Conservation (phyloP, 2,797 vertebrate genomes). For the Sebastes diaconus region DNA sequence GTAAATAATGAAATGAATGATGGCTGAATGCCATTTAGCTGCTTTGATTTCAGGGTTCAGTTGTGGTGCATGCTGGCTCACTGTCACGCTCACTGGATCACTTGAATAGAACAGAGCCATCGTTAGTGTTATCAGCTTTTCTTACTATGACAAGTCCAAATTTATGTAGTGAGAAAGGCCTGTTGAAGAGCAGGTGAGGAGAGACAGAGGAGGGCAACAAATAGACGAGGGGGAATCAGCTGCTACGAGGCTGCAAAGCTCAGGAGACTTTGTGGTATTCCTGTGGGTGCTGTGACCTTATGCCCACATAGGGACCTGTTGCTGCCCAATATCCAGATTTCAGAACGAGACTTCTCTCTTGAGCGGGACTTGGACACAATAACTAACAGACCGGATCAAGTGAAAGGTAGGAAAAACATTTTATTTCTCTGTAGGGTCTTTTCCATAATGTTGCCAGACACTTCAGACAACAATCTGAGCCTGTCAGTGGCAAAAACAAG, state of each 20-base stretch:
- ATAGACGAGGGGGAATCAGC: neutral
- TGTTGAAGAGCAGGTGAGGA: neutral
- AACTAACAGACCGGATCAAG: neutral
- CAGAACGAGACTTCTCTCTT: neutral
- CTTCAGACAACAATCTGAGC: neutral
- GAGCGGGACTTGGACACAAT: neutral
- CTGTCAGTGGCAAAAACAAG: neutral
- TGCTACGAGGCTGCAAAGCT: neutral
- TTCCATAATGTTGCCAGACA: neutral
- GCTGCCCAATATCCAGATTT: neutral
- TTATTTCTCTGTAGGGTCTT: neutral
- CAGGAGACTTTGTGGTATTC: neutral
- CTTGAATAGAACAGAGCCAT: no score
- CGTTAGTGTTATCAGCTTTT: no score
- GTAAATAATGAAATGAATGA: no score
- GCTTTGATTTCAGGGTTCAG: no score
- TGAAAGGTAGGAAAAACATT: neutral
- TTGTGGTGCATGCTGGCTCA: no score
- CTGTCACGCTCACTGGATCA: no score
- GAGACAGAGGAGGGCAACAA: neutral
- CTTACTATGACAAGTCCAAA: no score
- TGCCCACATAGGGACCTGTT: neutral
- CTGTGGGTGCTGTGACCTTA: neutral
- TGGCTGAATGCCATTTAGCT: no score
- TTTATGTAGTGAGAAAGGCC: no score